Conservation (phyloP, 2,113 vertebrate genomes). For the Pelodiscus sinensis region DNA sequence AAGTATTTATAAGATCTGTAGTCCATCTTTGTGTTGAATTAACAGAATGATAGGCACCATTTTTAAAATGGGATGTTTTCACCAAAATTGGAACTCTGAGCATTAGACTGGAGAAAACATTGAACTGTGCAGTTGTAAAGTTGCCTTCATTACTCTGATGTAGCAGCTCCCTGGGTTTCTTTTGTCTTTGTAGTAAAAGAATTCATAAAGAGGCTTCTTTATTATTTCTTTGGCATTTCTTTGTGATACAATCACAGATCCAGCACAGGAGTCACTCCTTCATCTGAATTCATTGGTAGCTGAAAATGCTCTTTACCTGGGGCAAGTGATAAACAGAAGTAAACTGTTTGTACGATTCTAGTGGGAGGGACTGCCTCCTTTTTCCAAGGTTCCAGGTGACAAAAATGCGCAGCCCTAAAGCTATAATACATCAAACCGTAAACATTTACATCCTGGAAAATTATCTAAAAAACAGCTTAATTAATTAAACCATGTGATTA, state of each 20-base stretch:
- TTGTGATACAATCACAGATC: not conserved
- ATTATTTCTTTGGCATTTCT: slow-evolving; percentile 13
- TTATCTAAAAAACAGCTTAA: not conserved
- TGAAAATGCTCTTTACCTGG: not conserved
- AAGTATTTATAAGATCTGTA: not conserved
- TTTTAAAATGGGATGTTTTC: slow-evolving; percentile 35
- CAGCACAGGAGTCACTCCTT: not conserved
- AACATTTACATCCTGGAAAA: slow-evolving; percentile 3
- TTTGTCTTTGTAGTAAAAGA: slow-evolving; percentile 27
- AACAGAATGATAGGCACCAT: not conserved
- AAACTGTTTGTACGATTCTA: not conserved
- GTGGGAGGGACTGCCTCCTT: not conserved
- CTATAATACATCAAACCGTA: not conserved
- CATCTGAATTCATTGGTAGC: slow-evolving; percentile 4
- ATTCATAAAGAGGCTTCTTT: slow-evolving; percentile 19
- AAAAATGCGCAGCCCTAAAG: not conserved
- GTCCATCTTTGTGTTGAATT: slow-evolving; percentile 7
- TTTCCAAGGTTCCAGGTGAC: not conserved
- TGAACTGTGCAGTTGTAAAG: slow-evolving; percentile 7
- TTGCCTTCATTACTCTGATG: slow-evolving; percentile 26
- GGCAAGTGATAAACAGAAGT: slow-evolving; percentile 13
- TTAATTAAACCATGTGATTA: not conserved
- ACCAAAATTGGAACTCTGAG: not conserved
- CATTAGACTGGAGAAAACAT: not conserved
- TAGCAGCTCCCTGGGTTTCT: slow-evolving; percentile 11